Evolutionary conservation across 2,888 invertebrate species (phyloP).

Genomic region (Acanthosoma haemorrhoidale): DNA sequence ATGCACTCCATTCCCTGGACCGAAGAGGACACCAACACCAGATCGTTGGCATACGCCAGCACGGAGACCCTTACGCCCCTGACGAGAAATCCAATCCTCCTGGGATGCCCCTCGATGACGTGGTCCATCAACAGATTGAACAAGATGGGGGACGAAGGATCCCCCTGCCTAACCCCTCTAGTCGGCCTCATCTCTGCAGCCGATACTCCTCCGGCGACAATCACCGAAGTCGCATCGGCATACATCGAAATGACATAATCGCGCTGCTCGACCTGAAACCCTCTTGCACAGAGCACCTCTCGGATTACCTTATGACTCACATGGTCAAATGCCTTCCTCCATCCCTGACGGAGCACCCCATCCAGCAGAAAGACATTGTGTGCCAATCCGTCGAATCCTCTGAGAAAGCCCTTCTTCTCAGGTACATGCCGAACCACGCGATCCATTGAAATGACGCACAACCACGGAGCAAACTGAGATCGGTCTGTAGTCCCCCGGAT

Average conservation of each 20-base stretch:
- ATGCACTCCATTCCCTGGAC: neutral
- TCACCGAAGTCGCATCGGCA: neutral
- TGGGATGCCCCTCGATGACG: conserved; percentile 29
- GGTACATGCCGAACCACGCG: too few relatives aligned
- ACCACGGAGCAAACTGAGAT: conserved; percentile 36
- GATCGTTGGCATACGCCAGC: too few relatives aligned
- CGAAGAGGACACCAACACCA: neutral
- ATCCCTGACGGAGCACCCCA: too few relatives aligned
- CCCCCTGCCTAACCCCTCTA: conserved; percentile 48
- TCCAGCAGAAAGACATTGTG: too few relatives aligned
- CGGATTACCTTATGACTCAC: too few relatives aligned
- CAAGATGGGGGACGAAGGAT: conserved; percentile 45
- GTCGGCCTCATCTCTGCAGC: conserved; percentile 20
- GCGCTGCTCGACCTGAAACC: too few relatives aligned
- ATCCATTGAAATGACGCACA: conserved; percentile 32
- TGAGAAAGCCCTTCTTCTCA: too few relatives aligned
- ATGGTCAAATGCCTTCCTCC: too few relatives aligned
- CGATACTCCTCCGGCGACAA: neutral
- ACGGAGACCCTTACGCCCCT: conserved; percentile 42
- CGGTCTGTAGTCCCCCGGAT: conserved; percentile 10
- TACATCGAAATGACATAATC: conserved; percentile 30
- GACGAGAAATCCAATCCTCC: conserved; percentile 25
- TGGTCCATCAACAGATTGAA: conserved; percentile 44
- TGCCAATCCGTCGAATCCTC: too few relatives aligned
- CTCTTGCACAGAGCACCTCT: too few relatives aligned